These are phyloP conservation scores for Isurus oxyrinchus DNA, from an alignment of 2,113 vertebrate species.

Conservation along the genomic window DNA sequence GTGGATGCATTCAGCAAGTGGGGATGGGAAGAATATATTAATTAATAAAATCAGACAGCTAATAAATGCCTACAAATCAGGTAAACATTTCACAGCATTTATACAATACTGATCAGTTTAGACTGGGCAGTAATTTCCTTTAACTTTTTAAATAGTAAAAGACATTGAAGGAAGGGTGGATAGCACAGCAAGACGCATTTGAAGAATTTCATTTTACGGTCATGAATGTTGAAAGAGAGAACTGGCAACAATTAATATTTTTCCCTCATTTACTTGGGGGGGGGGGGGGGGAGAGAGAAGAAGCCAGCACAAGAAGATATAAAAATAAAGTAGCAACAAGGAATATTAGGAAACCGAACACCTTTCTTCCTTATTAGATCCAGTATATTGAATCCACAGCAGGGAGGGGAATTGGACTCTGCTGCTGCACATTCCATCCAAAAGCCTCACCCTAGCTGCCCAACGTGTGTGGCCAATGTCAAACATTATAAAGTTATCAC, in stretches of 20 bases:
- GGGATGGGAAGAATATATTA: neutral
- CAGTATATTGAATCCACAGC: neutral
- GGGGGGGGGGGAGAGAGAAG: neutral
- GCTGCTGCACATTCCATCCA: neutral
- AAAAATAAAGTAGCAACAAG: neutral
- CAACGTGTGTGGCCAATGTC: neutral
- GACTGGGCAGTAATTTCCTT: neutral
- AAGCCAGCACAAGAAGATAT: neutral
- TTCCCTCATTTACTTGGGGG: neutral
- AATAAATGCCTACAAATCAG: neutral
- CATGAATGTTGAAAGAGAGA: neutral
- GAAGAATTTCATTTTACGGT: neutral
- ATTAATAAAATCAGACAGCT: neutral
- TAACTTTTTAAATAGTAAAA: neutral
- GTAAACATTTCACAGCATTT: neutral
- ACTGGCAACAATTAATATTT: neutral
- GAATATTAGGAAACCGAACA: neutral
- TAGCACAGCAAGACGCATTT: neutral
- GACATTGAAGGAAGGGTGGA: neutral
- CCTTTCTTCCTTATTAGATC: neutral
- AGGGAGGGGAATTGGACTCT: neutral
- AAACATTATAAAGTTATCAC: slow-evolving; percentile 34
- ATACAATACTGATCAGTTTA: neutral
- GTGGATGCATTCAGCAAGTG: neutral
- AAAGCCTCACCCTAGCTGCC: slow-evolving; percentile 21